Base-by-base conservation (phyloP, 2,888 invertebrate species). In the Hedya salicella region DNA sequence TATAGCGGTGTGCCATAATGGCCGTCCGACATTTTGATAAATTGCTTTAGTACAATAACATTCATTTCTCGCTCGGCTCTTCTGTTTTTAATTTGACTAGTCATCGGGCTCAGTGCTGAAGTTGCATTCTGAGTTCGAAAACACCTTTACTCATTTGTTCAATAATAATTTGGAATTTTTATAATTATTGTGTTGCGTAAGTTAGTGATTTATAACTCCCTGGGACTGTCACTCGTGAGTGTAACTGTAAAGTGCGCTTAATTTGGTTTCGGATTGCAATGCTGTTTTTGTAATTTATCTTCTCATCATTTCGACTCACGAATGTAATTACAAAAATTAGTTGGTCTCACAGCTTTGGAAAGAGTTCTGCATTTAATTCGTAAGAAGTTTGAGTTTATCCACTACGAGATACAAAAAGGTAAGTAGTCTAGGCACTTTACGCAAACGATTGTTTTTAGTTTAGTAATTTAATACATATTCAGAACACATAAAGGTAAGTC, bases 41-140 rank as follows among this genome's bases (percentile, higher is more conserved):
- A 91, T 89, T 85, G 84, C 85, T 81, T 81, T 76, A 79, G 76
- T 79, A 86, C 85, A 88, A 88, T 88, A 87, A 84, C 85, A 85
- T 85, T 85, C 76, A 80, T 86, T 86, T 76, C 78, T 77, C 76
- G 77, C 75, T 75, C 75, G 77, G 75, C 77, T 81, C 81, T 73
- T 78, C 77, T 83, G 78, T 85, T 88, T 85, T 80, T 79, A 85
- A 86, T 83, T 83, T 78, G 81, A 79, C 86, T 73, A 86, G 86
- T 89, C 88, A 88, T 82, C 77, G 75, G 65, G 71, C 70, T 78
- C 79, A 77, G 79, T 81, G n/a, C n/a, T n/a, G 79, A 78, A 59
- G 59, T 59, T 65, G 73, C 44, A 67, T 70, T 69, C 68, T 61
- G 57, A 75, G 75, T 79, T 77, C 70, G 77, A 80, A 81, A 86